phyloP scores from a whole-genome alignment of 2,113 vertebrate genomes.

The Gallinago paraguaiae region DNA sequence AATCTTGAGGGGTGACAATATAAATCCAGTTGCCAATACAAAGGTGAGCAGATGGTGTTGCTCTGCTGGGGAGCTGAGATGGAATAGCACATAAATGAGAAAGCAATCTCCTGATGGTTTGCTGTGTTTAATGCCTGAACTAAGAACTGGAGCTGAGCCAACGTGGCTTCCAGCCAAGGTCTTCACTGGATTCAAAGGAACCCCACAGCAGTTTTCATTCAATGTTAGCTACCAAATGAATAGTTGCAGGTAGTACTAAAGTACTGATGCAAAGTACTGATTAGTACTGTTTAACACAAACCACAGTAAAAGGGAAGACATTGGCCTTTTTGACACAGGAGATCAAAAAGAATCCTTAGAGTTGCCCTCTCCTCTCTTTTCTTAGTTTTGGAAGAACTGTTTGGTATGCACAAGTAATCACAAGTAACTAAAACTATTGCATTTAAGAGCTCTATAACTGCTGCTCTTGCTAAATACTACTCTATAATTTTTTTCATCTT shows the following conservation, averaged over 20 bases:
- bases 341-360: not conserved
- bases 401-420: not conserved
- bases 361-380: not conserved
- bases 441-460: not conserved
- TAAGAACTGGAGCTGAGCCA: conserved; percentile 6
- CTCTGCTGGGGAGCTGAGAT: not conserved
- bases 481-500: not conserved
- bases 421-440: not conserved
- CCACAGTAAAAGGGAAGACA: not conserved
- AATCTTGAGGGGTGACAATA: conserved; percentile 3
- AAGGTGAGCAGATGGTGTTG: conserved; percentile 34
- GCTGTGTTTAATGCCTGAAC: conserved; percentile 36
- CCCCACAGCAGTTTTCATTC: not conserved
- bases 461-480: not conserved
- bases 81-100: conserved; percentile 42
- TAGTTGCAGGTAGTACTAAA: not conserved
- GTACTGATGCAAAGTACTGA: not conserved
- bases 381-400: not conserved
- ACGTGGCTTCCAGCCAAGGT: not conserved
- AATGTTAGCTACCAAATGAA: not conserved
- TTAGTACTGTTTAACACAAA: not conserved
- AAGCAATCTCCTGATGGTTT: conserved; percentile 30
- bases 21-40: not conserved
- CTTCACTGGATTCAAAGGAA: not conserved
- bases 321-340: not conserved